A percentile compares a stretch with the other conserved stretches of the same genome.
These are phyloP conservation scores for Salarias fasciatus DNA, from an alignment of 2,797 vertebrate genomes.

Conservation along the genomic window DNA sequence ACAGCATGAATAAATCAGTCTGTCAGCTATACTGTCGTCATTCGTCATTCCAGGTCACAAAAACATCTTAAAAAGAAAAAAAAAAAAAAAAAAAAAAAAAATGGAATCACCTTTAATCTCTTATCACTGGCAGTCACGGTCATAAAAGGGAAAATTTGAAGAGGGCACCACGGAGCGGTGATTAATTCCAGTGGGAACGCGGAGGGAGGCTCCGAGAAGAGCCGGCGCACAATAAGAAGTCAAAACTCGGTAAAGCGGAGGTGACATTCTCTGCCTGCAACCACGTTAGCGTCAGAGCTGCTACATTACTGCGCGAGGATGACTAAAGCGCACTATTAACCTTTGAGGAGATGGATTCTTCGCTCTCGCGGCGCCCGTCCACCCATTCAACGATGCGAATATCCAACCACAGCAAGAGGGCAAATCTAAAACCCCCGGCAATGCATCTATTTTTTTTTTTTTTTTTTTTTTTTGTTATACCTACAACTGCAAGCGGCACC, in stretches of 20 bases:
- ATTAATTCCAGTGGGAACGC: constrained; percentile 40
- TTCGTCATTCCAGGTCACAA: constrained; percentile 11
- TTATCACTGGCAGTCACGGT: constrained; percentile 5
- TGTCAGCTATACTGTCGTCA: neutral
- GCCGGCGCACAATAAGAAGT: constrained; percentile 49
- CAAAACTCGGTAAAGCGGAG: constrained; percentile 56
- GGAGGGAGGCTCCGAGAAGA: constrained; percentile 30
- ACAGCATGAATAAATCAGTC: constrained; percentile 48
- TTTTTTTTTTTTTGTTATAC: too few species aligned
- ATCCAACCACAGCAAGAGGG: too few species aligned
- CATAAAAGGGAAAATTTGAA: constrained; percentile 1
- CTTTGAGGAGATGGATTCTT: constrained; percentile 61
- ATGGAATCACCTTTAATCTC: constrained; percentile 19
- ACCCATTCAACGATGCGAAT: too few species aligned
- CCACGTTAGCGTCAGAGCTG: constrained; percentile 51
- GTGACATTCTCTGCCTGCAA: constrained; percentile 61
- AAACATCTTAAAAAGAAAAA: too few species aligned
- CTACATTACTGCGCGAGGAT: constrained; percentile 37
- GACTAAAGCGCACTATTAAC: constrained; percentile 71
- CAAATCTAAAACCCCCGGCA: too few species aligned
- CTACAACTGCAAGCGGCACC: constrained; percentile 2
- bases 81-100: too few species aligned
- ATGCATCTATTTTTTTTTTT: neutral
- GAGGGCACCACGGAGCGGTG: constrained; percentile 9
- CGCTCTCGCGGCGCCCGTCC: constrained; percentile 11